phyloP scores from a whole-genome alignment of 1,140 invertebrate genomes.

The Laupala kohalensis region DNA sequence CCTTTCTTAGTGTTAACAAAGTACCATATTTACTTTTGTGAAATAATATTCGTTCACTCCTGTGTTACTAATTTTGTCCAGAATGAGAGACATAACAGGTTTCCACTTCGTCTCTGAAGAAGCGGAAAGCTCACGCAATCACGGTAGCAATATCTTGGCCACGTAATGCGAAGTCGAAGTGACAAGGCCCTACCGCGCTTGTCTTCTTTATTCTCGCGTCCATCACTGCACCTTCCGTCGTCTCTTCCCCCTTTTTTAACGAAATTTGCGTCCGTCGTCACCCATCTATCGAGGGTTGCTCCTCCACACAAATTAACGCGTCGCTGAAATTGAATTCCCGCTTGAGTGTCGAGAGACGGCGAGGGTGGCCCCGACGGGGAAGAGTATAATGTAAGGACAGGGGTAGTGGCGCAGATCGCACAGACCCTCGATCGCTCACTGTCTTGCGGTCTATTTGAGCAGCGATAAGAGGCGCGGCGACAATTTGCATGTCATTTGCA shows the following conservation, averaged over 20 bases:
- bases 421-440: background rate
- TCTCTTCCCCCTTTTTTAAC: background rate
- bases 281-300: background rate
- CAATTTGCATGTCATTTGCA: background rate
- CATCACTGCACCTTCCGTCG: background rate
- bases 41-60: no score
- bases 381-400: no score
- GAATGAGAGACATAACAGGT: no score
- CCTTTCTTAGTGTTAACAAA: no score
- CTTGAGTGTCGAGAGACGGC: no score
- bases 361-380: no score
- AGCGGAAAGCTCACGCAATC: background rate
- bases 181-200: background rate
- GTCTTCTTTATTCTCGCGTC: no score
- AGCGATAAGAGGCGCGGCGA: background rate
- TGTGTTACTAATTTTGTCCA: no score
- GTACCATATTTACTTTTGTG: no score
- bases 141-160: background rate
- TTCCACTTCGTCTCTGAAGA: no score
- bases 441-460: background rate
- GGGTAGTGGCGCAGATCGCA: background rate
- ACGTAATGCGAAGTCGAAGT: background rate
- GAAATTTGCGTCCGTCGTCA: background rate
- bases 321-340: background rate
- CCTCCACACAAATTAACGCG: background rate